Base-by-base conservation (phyloP, 2,888 invertebrate species). In the Hedychridium roseum region DNA sequence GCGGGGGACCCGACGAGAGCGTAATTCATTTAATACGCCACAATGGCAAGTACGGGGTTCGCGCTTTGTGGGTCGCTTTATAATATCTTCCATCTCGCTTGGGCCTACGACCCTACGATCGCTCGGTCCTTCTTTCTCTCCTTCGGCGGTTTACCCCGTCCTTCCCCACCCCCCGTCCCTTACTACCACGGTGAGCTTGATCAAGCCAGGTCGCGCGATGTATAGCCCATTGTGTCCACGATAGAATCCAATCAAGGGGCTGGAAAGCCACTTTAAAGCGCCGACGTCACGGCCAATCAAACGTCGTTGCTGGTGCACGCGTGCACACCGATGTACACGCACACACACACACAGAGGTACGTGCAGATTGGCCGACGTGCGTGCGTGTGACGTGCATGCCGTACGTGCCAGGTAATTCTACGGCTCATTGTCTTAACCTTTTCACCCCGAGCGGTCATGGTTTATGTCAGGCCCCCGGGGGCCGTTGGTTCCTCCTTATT, bases 221-320 rank as follows among this genome's bases (percentile, higher is more conserved):
- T 26, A 47, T 44, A 52, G 52, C 44, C 50, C 58, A 59, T 59
- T 59, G 60, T 60, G 56, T 52, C 46, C 53, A 48, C 46, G 56
- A 58, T 60, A 53, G 60, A 60, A 60, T 60, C 59, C 60, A 60
- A 60, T 60, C 60, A 60, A 60, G 56, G 55, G 58, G 43, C 45
- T 48, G 50, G 43, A 55, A 42, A 58, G 58, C 56, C 50, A 60
- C 59, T 59, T 53, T 49, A 56, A 49, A 59, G 48, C 55, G 42
- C 16, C 56, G 50, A 53, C 56, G 56, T 48, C 50, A 59, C 53
- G 59, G 53, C 46, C 51, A 57, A 59, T 59, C 58, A 54, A 51
- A 57, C 49, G 42, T 43, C 42, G 43, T 37, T 45, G 43, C 53
- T 43, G 40, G 40, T 39, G 35, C 55, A 53, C 53, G 53, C 32